Evolutionary conservation across 2,113 vertebrate species (phyloP), one percentile per base, ranked within the genome.

Genomic region (Lophius piscatorius): DNA sequence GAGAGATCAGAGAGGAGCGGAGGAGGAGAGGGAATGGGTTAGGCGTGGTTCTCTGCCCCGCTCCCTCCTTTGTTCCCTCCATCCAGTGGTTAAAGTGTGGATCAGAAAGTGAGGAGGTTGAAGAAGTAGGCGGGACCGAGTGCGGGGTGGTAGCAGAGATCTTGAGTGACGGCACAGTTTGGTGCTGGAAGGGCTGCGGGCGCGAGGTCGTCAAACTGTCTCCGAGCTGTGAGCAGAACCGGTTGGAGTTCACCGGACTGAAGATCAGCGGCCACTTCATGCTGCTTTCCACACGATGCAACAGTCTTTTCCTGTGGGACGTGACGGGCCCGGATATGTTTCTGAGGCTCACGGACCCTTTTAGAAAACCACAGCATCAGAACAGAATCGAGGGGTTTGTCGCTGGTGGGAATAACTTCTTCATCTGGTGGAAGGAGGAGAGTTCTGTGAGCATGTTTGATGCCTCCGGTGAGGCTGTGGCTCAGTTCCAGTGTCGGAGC

Each of bases 281-380:
- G 13, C 59, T 93, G 49, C 50, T 93, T n/a, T 81, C 65, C 13
- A 90, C 91, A 4, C 40, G 10, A 8, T 80, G 81, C 46, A 64
- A 67, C 54, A 86, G 64, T 39, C 61, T 91, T 21, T 40, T 92
- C 13, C 49, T 90, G 50, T 90, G 87, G 74, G 83, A 93, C 14
- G 63, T 70, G 22, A 57, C 40, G 2, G 69, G 49, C 10, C 62
- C 61, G 3, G 64, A 86, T 16, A 50, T 2, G 34, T 78, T 92
- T 16, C 57, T 74, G 0, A 76, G 89, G 71, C 17, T 92, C 18
- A 54, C 45, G 21, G 35, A 45, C n/a, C 63, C 2, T 42, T 42
- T 1, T 38, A 54, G 34, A 24, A 46, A 14, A 21, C 14, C n/a
- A 13, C 34, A n/a, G 22, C 16, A 2, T 12, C 12, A 10, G n/a